These are phyloP conservation scores for Falco biarmicus DNA, from an alignment of 2,797 vertebrate species.

Conservation along the genomic window DNA sequence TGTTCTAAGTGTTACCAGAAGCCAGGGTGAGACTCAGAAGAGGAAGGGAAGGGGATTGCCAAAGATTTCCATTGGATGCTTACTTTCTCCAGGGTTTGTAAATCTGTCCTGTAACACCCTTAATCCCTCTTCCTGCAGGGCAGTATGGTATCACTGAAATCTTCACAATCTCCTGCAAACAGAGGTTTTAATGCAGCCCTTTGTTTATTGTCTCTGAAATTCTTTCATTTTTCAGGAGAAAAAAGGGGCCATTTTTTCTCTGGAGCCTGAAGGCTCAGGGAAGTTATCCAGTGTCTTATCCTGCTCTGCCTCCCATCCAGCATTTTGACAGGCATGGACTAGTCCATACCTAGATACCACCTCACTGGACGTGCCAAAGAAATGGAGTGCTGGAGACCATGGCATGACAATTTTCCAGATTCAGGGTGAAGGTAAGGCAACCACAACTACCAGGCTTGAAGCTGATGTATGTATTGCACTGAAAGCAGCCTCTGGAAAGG, in stretches of 20 bases:
- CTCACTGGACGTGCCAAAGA: neutral
- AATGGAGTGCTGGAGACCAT: neutral
- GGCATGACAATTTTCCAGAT: neutral
- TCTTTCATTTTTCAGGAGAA: neutral
- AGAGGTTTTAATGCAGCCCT: constrained; percentile 33
- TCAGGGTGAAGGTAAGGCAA: neutral
- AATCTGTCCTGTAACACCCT: neutral
- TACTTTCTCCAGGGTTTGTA: constrained; percentile 25
- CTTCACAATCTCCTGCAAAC: neutral
- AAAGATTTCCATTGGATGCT: constrained; percentile 24
- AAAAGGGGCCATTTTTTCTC: neutral
- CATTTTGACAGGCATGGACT: neutral
- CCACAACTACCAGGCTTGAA: neutral
- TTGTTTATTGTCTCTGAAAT: constrained; percentile 43
- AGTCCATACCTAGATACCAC: neutral
- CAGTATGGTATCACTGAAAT: neutral
- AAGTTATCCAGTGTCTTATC: neutral
- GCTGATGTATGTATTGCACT: accelerated
- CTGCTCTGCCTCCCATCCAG: neutral
- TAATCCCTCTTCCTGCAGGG: constrained; percentile 22
- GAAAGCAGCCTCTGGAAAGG: neutral
- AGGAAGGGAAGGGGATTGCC: constrained; percentile 36
- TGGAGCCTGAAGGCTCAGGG: neutral
- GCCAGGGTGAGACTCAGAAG: neutral
- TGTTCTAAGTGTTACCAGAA: constrained; percentile 38